These are phyloP conservation scores for Drosophila tripunctata DNA, from an alignment of 2,888 invertebrate genomes.

Conservation along the genomic window DNA sequence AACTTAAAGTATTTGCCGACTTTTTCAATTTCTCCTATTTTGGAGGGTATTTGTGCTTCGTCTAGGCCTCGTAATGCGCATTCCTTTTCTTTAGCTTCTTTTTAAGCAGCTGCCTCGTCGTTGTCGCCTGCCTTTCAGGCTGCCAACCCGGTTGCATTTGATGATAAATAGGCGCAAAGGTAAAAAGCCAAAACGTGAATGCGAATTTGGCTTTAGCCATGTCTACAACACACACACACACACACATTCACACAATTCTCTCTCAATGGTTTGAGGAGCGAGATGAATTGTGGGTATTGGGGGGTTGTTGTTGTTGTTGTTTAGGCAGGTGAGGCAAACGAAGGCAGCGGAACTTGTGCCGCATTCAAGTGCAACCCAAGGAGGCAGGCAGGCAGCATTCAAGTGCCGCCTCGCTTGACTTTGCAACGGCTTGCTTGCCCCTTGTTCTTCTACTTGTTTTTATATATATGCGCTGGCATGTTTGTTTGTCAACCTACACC, in stretches of 20 bases:
- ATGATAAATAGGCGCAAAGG: slow-evolving; percentile 78
- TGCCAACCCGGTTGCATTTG: slow-evolving; percentile 58
- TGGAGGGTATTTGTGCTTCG: slow-evolving; percentile 28
- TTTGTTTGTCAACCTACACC: slow-evolving; percentile 77
- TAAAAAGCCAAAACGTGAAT: slow-evolving; percentile 78
- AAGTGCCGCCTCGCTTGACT: slow-evolving; percentile 58
- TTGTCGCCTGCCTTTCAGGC: slow-evolving; percentile 26
- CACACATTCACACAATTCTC: too few species aligned
- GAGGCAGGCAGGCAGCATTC: slow-evolving; percentile 56
- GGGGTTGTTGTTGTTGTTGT: slow-evolving; percentile 31
- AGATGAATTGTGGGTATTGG: background rate
- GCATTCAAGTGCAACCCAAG: slow-evolving; percentile 67
- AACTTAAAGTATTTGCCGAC: background rate
- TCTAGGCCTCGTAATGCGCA: background rate
- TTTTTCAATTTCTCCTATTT: background rate
- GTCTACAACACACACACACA: slow-evolving; percentile 45
- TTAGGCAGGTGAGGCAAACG: slow-evolving; percentile 54
- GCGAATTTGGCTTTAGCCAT: slow-evolving; percentile 62
- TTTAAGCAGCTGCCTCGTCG: slow-evolving; percentile 58
- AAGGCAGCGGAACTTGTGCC: slow-evolving; percentile 59
- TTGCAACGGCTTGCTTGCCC: slow-evolving; percentile 25
- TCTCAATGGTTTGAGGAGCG: slow-evolving; percentile 19
- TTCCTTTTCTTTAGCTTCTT: slow-evolving; percentile 38
- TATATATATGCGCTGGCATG: slow-evolving; percentile 79
- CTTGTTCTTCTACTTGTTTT: slow-evolving; percentile 43